Conservation (phyloP, 2,888 invertebrate species). For the Drosophila kuntzei region DNA sequence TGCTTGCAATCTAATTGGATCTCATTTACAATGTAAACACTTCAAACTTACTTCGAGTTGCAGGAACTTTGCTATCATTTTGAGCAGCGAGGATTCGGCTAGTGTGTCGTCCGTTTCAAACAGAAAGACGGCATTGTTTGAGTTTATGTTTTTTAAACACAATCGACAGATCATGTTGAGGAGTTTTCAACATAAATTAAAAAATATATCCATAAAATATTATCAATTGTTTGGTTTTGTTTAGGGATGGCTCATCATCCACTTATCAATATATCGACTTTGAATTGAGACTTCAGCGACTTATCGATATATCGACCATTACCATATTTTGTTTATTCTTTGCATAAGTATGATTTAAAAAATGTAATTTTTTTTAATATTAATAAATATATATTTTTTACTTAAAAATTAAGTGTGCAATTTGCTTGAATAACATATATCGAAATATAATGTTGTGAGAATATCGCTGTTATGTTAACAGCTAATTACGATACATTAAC, state of each 20-base stretch:
- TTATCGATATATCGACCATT: background rate
- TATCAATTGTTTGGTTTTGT: conserved; percentile 62
- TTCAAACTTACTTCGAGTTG: conserved; percentile 67
- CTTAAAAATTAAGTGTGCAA: background rate
- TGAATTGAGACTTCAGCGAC: conserved; percentile 1
- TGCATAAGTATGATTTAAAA: background rate
- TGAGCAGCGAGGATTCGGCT: conserved; percentile 69
- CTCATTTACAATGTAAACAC: background rate
- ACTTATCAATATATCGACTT: conserved; percentile 30
- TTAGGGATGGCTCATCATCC: conserved; percentile 49
- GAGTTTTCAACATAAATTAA: conserved; percentile 54
- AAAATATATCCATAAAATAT: conserved; percentile 18
- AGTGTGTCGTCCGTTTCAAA: conserved; percentile 70
- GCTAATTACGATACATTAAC: background rate
- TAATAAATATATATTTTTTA: background rate
- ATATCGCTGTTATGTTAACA: background rate
- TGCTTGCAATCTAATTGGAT: conserved; percentile 1
- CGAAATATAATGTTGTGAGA: background rate
- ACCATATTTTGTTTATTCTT: background rate
- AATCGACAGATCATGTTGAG: conserved; percentile 75
- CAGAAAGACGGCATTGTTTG: conserved; percentile 63
- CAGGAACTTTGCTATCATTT: conserved; percentile 76
- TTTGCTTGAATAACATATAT: background rate
- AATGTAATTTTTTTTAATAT: background rate
- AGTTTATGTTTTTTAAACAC: conserved; percentile 68